Evolutionary conservation across 2,888 invertebrate species (phyloP).

Genomic region (Agrochola lota): DNA sequence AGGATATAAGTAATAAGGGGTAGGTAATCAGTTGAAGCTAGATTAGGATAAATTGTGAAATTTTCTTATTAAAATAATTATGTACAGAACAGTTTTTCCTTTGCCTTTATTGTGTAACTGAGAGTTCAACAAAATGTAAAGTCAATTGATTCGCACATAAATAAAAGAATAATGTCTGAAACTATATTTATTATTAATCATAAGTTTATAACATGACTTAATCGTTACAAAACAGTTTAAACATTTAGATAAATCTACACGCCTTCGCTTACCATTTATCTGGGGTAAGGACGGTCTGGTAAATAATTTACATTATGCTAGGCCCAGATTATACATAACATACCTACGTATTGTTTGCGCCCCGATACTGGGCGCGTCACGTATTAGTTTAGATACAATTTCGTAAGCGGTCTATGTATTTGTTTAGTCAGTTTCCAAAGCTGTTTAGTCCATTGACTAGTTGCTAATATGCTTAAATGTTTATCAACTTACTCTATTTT

Average conservation of each 20-base stretch:
- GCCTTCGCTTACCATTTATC: conserved; percentile 87
- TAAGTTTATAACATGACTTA: conserved; percentile 90
- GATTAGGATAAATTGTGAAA: conserved; percentile 55
- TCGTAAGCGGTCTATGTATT: conserved; percentile 69
- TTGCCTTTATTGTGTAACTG: conserved; percentile 16
- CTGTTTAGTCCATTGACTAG: conserved; percentile 83
- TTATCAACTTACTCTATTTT: conserved; percentile 74
- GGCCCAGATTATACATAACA: conserved; percentile 83
- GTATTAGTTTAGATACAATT: conserved; percentile 62
- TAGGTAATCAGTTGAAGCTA: conserved; percentile 49
- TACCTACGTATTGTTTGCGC: conserved; percentile 54
- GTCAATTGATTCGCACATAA: conserved; percentile 37
- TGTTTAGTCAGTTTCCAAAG: conserved; percentile 70
- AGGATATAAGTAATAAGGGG: conserved; percentile 31
- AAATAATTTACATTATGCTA: conserved; percentile 88
- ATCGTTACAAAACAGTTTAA: conserved; percentile 89
- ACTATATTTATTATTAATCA: conserved; percentile 90
- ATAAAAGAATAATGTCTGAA: conserved; percentile 80
- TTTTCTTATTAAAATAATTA: conserved; percentile 51
- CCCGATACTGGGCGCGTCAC: conserved; percentile 48
- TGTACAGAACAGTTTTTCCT: conserved; percentile 45
- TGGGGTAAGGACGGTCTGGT: conserved; percentile 89
- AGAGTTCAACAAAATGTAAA: conserved; percentile 25
- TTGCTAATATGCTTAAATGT: conserved; percentile 73
- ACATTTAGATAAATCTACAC: conserved; percentile 86